Conservation (phyloP, 2,888 invertebrate species). For the Eudemis profundana region DNA sequence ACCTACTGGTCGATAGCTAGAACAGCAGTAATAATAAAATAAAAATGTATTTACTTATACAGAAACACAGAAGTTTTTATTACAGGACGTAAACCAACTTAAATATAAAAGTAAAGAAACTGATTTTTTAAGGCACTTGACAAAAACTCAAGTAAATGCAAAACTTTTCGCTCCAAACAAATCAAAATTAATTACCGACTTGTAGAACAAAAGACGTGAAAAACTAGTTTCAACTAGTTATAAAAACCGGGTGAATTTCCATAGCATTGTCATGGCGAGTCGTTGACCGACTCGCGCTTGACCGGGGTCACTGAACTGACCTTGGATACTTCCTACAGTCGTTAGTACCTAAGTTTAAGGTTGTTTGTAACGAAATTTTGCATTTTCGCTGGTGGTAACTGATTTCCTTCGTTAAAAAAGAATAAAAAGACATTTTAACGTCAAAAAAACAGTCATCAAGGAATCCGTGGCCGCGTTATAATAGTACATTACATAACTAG, state of each 20-base stretch:
- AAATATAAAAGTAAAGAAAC: too few species aligned
- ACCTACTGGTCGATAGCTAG: too few species aligned
- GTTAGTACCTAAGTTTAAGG: slow-evolving; percentile 18
- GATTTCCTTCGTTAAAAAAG: neutral
- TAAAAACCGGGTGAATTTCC: slow-evolving; percentile 28
- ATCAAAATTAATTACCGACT: slow-evolving; percentile 4
- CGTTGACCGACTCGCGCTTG: slow-evolving; percentile 34
- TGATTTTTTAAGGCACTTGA: too few species aligned
- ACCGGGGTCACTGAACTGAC: slow-evolving; percentile 33
- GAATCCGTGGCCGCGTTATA: too few species aligned
- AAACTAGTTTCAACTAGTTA: slow-evolving; percentile 5
- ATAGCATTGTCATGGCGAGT: slow-evolving; percentile 33
- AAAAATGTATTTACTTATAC: too few species aligned
- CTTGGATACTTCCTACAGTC: slow-evolving; percentile 38
- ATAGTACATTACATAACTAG: too few species aligned
- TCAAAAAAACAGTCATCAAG: too few species aligned
- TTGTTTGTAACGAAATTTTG: slow-evolving; percentile 18
- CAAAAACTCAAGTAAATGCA: neutral
- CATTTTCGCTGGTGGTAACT: neutral
- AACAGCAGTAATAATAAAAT: too few species aligned
- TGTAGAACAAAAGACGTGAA: slow-evolving; percentile 17
- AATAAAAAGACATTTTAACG: too few species aligned
- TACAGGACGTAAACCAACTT: too few species aligned
- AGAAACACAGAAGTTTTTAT: too few species aligned
- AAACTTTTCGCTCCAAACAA: slow-evolving; percentile 5